Conservation (phyloP, 2,888 invertebrate genomes). For the Thereva unica region DNA sequence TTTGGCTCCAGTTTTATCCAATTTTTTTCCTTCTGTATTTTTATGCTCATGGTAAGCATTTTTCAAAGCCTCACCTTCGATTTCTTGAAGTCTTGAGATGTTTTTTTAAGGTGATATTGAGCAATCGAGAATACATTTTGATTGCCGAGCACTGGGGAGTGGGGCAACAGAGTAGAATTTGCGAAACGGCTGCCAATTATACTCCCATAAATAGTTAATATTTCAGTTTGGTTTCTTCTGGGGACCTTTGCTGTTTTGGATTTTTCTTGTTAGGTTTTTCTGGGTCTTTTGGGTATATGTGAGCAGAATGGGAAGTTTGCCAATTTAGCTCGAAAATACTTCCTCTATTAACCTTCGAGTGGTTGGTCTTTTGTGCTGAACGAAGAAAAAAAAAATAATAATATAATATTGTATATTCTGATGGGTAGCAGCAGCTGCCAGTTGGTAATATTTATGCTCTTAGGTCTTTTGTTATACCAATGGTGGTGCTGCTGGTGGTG, state of each 20-base stretch:
- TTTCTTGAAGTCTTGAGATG: constrained; percentile 17
- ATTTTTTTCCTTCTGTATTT: constrained; percentile 22
- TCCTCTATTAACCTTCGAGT: constrained; percentile 9
- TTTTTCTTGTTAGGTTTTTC: too few species aligned
- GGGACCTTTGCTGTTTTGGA: too few species aligned
- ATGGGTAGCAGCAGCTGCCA: too few species aligned
- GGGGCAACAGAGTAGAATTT: constrained; percentile 19
- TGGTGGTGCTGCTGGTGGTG: too few species aligned
- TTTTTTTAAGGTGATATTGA: constrained; percentile 15
- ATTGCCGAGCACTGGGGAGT: background rate
- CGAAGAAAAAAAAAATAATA: background rate
- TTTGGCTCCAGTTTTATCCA: too few species aligned
- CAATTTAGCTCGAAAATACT: constrained; percentile 5
- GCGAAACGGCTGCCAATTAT: constrained; percentile 29
- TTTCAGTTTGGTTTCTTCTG: too few species aligned
- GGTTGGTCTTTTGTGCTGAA: background rate
- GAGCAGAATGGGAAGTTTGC: constrained; percentile 18
- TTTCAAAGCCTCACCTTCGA: constrained; percentile 20
- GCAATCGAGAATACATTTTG: constrained; percentile 27
- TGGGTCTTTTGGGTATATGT: background rate
- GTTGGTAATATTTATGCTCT: too few species aligned
- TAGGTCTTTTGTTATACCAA: too few species aligned
- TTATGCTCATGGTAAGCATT: constrained; percentile 2
- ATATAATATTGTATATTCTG: too few species aligned
- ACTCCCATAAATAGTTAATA: constrained; percentile 7